Conservation (phyloP, 30 jellyfish, hydroid and myxozoan genomes). For the Cassiopea xamachana region DNA sequence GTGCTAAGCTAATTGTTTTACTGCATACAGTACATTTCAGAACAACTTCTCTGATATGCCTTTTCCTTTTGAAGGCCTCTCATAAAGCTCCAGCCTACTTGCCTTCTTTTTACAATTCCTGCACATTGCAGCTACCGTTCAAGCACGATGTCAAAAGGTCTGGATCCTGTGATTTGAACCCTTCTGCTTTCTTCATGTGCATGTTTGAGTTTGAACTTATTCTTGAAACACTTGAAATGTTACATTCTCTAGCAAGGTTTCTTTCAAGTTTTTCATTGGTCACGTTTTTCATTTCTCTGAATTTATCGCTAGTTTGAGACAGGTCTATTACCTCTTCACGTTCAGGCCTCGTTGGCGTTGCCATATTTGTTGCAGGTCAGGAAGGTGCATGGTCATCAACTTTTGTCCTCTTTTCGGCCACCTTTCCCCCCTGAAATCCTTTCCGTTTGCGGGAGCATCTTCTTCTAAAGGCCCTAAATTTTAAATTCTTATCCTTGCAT, state of each 20-base stretch:
- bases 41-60: neutral
- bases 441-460: neutral
- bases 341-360: neutral
- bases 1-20: neutral
- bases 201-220: neutral
- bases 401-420: neutral
- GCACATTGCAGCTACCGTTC: slow-evolving; percentile 9
- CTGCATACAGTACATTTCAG: neutral
- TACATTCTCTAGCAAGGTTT: neutral
- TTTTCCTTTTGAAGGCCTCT: neutral
- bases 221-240: neutral
- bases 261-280: neutral
- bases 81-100: neutral
- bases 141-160: neutral
- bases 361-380: neutral
- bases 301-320: neutral
- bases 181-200: neutral
- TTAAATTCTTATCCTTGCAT: neutral
- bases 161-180: neutral
- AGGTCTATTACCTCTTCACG: neutral
- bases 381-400: neutral
- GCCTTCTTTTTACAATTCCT: neutral
- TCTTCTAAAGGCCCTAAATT: neutral
- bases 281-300: neutral
- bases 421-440: neutral